Evolutionary conservation across 2,888 invertebrate genomes (phyloP).

Genomic region (Eupithecia inturbata): DNA sequence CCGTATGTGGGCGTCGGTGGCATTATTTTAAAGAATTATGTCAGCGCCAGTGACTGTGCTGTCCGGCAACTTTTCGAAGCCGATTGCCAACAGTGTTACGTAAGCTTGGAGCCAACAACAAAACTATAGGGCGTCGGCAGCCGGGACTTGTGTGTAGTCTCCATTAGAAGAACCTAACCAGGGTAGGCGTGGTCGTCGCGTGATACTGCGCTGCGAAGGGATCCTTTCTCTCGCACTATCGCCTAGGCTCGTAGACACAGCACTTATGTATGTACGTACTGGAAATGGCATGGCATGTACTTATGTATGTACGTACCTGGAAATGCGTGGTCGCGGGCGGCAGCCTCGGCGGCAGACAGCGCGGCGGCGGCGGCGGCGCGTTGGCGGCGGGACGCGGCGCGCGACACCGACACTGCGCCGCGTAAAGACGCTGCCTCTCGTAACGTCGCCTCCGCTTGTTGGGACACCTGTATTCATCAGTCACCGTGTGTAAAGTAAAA

Average conservation of each 20-base stretch:
- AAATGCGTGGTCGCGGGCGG: conserved; percentile 58
- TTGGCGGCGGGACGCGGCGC: conserved; percentile 67
- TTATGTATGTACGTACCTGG: conserved; percentile 56
- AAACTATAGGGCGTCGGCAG: no score
- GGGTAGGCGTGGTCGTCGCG: conserved; percentile 60
- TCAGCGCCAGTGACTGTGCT: no score
- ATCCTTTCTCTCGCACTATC: conserved; percentile 60
- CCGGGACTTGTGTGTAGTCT: no score
- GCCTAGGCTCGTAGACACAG: conserved; percentile 67
- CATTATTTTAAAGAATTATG: no score
- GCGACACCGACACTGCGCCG: conserved; percentile 61
- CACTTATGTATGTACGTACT: conserved; percentile 43
- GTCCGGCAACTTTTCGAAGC: no score
- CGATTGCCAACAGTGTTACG: no score
- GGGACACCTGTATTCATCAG: conserved; percentile 62
- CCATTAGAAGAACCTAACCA: no score
- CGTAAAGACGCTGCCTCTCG: conserved; percentile 63
- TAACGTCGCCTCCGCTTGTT: conserved; percentile 65
- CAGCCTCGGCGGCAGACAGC: conserved; percentile 71
- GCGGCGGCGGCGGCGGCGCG: conserved; percentile 71
- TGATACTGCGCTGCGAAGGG: conserved; percentile 61
- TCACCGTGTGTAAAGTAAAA: background rate
- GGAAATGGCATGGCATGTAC: no score
- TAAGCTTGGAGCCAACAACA: no score
- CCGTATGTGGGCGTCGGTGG: no score